These are phyloP conservation scores for Donacobius atricapilla DNA, from an alignment of 2,113 vertebrate species.

Conservation along the genomic window DNA sequence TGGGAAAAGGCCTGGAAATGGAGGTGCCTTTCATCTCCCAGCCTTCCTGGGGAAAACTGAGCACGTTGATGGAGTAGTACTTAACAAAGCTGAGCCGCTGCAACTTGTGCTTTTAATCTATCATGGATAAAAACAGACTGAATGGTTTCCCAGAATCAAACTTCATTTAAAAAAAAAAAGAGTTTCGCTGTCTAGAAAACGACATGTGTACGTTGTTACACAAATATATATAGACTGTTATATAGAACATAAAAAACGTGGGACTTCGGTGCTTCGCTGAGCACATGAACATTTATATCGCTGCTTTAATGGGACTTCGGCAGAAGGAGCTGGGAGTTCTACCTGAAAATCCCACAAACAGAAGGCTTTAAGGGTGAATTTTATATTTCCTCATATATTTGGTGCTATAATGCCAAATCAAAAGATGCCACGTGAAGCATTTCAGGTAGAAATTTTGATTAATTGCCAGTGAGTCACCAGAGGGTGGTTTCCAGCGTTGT, in stretches of 20 bases:
- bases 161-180: too few species aligned
- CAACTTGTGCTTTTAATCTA: neutral
- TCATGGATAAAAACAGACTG: neutral
- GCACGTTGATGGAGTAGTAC: neutral
- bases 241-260: neutral
- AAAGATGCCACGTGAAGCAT: neutral
- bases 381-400: neutral
- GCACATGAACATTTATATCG: neutral
- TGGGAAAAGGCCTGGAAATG: neutral
- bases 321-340: neutral
- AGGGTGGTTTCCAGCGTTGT: neutral
- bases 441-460: neutral
- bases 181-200: neutral
- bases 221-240: neutral
- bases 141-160: neutral
- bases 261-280: neutral
- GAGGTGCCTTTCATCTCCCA: constrained; percentile 25
- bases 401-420: neutral
- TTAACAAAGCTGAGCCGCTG: neutral
- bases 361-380: neutral
- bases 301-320: neutral
- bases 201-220: neutral
- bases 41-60: neutral
- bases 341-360: neutral
- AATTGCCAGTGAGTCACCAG: neutral